These are phyloP conservation scores for Phaenicophaeus curvirostris DNA, from an alignment of 2,797 vertebrate genomes.

Conservation along the genomic window DNA sequence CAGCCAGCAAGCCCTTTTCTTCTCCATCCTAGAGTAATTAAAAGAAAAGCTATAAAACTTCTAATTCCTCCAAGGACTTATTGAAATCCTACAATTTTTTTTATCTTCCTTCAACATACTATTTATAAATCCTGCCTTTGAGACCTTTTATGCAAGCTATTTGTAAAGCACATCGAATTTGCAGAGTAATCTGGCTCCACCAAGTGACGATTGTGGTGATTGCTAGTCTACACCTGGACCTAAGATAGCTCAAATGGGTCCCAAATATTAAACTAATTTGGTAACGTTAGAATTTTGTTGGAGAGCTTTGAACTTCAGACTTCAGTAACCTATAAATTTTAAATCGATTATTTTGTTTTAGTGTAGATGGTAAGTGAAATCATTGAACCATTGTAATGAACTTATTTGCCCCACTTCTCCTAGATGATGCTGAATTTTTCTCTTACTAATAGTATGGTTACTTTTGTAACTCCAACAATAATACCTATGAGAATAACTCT, in stretches of 20 bases:
- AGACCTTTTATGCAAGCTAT: slow-evolving; percentile 1
- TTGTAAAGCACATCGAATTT: slow-evolving; percentile 14
- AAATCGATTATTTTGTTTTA: background rate
- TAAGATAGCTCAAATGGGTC: background rate
- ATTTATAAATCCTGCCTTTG: slow-evolving; percentile 40
- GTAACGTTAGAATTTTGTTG: background rate
- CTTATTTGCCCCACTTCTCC: background rate
- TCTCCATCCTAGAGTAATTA: slow-evolving; percentile 42
- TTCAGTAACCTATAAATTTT: background rate
- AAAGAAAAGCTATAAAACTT: slow-evolving; percentile 38
- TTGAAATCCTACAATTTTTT: slow-evolving; percentile 31
- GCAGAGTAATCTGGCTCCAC: slow-evolving; percentile 75
- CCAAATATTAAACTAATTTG: background rate
- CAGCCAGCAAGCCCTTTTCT: background rate
- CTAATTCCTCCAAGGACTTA: slow-evolving; percentile 26
- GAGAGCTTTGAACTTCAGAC: background rate
- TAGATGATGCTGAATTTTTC: background rate
- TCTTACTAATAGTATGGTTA: background rate
- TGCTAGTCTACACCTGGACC: background rate
- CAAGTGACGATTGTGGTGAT: slow-evolving; percentile 62
- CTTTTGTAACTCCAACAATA: background rate
- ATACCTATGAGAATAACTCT: background rate
- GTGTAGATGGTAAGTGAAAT: background rate
- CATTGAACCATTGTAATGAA: background rate
- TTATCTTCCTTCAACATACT: background rate